Evolutionary conservation across 2,888 invertebrate genomes (phyloP), one percentile per base, ranked within the genome.

Genomic region (Plebejus melissa): DNA sequence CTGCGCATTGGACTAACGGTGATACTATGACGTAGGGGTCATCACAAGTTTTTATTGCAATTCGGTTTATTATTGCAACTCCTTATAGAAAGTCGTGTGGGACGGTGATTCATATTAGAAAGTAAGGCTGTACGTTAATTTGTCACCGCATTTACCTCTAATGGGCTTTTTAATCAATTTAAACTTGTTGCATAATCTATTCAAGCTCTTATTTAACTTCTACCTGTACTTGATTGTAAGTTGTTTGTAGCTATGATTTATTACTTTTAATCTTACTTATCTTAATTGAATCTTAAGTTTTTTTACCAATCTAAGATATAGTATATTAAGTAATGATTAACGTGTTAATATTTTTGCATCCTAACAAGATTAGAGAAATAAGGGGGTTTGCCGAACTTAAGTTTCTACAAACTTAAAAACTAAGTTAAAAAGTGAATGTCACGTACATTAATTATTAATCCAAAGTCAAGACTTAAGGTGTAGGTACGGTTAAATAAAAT

Each of bases 1-100:
- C 89, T 86, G 88, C 87, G 88, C 84, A 84, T 86, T 88, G 88
- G 87, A 87, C 81, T 90, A 90, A 90, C 90, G 89, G 89, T 87
- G 80, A 82, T 83, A 78, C 81, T 11, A 72, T 72, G 72, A 72
- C 32, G 46, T 50, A 32, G 28, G 54, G 50, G 54, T 65, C 65
- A 65, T 32, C 65, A 32, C 32, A 65, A 65, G 36, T 65, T 65
- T 72, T 72, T 50, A 32, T 72, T 71, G 65, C 16, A 72, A 50
- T 46, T 50, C 22, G 13, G 22, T 41, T 13, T 50, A 50, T 72
- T 72, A 16, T 54, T 22, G 11, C 46, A 46, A 46, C 28, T 22
- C 16, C 71, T 71, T 65, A 32, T 65, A 46, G 46, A 71, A 71
- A 22, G 71, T 28, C 41, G 71, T 46, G 46, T 28, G 71, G 28